These are phyloP conservation scores for Melanerpes aurifrons DNA, from an alignment of 2,113 vertebrate genomes.

Conservation along the genomic window DNA sequence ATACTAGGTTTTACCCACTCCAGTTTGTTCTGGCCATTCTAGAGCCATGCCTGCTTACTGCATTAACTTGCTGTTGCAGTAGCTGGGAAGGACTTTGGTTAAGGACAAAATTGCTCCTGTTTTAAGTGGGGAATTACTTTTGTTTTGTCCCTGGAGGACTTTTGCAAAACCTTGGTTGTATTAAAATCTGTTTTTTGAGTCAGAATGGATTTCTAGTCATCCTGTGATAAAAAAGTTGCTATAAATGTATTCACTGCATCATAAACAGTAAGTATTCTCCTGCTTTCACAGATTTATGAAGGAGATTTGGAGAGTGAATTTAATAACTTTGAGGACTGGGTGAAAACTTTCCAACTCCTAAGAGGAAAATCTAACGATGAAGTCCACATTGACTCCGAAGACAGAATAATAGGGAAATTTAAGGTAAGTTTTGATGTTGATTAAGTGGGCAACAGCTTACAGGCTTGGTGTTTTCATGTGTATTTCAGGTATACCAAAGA, in stretches of 20 bases:
- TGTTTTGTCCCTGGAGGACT: background rate
- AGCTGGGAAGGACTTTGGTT: background rate
- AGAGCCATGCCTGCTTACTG: background rate
- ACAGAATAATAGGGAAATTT: conserved; percentile 93
- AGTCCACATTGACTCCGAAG: conserved; percentile 79
- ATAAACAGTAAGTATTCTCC: background rate
- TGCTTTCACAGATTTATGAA: conserved; percentile 86
- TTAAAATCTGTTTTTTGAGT: conserved; percentile 4
- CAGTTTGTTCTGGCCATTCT: background rate
- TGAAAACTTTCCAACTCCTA: conserved; percentile 92
- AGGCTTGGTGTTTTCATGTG: background rate
- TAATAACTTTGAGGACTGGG: conserved; percentile 94
- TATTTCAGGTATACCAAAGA: background rate
- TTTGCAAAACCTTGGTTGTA: conserved; percentile 15
- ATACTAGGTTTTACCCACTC: too few relatives aligned
- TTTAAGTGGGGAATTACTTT: background rate
- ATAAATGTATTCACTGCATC: conserved; percentile 3
- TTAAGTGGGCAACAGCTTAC: background rate
- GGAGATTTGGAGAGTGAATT: conserved; percentile 92
- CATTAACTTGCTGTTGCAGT: background rate
- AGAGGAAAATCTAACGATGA: conserved; percentile 92
- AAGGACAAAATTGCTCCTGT: background rate
- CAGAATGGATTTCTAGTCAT: conserved; percentile 19
- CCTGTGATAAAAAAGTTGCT: conserved; percentile 9
- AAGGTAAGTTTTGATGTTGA: conserved; percentile 80